These are phyloP conservation scores for Lagria hirta DNA, from an alignment of 2,888 invertebrate species.

Conservation along the genomic window DNA sequence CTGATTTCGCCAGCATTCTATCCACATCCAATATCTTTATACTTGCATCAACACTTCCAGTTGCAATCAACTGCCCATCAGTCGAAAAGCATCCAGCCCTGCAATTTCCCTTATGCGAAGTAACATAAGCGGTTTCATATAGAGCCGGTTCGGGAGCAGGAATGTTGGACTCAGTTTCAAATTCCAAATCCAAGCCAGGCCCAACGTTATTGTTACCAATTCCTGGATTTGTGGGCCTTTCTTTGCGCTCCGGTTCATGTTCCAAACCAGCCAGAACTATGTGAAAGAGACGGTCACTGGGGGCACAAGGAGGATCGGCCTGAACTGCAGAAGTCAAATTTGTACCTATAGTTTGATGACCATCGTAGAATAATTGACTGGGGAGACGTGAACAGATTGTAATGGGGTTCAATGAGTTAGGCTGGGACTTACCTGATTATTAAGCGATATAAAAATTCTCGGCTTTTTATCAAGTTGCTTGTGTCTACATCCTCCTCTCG, in stretches of 20 bases:
- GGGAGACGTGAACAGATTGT: too few relatives aligned
- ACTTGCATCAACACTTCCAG: conserved; percentile 97
- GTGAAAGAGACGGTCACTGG: conserved; percentile 89
- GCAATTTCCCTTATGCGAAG: conserved; percentile 96
- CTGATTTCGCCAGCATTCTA: conserved; percentile 97
- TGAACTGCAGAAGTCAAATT: conserved; percentile 81
- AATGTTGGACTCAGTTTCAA: conserved; percentile 91
- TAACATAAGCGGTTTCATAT: conserved; percentile 98
- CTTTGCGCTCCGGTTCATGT: conserved; percentile 75
- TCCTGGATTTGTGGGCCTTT: conserved; percentile 61
- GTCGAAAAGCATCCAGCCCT: conserved; percentile 93
- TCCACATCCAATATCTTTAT: conserved; percentile 99
- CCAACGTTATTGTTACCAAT: conserved; percentile 65
- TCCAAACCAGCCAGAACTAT: conserved; percentile 83
- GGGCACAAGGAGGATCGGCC: conserved; percentile 92
- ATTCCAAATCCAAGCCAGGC: conserved; percentile 88
- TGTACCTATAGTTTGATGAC: conserved; percentile 89
- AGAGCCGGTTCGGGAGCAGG: conserved; percentile 95
- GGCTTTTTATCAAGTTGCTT: conserved; percentile 81
- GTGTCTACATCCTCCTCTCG: conserved; percentile 63
- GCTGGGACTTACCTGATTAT: conserved; percentile 79
- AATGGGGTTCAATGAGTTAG: conserved; percentile 16
- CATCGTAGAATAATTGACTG: conserved; percentile 98
- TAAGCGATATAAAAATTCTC: conserved; percentile 85
- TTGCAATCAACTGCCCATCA: conserved; percentile 95